phyloP scores from a whole-genome alignment of 2,797 vertebrate genomes.

The Acipenser oxyrinchus region DNA sequence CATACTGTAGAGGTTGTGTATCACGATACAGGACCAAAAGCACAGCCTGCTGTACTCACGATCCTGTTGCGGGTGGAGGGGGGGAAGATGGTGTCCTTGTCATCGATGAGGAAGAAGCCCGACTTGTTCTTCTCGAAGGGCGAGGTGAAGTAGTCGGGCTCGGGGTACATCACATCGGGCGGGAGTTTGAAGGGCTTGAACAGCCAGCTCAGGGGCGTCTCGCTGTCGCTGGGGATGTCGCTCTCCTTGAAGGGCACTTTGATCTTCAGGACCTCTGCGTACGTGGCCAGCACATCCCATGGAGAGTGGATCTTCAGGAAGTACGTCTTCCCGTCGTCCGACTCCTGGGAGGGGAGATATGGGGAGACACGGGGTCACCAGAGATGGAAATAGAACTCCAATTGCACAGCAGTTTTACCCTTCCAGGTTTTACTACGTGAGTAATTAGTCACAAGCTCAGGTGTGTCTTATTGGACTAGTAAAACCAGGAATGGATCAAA shows the following conservation, averaged over 20 bases:
- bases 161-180: slow-evolving; percentile 71
- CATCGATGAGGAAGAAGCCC: slow-evolving; percentile 83
- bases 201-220: slow-evolving; percentile 66
- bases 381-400: too few relatives aligned
- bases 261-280: slow-evolving; percentile 89
- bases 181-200: slow-evolving; percentile 72
- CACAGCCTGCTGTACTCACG: slow-evolving; percentile 56
- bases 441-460: too few relatives aligned
- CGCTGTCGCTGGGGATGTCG: slow-evolving; percentile 58
- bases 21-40: neutral
- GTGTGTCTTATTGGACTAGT: too few relatives aligned
- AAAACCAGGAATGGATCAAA: too few relatives aligned
- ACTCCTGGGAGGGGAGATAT: slow-evolving; percentile 61
- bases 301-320: slow-evolving; percentile 94
- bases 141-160: slow-evolving; percentile 83
- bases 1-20: too few relatives aligned
- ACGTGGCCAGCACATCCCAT: slow-evolving; percentile 87
- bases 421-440: too few relatives aligned
- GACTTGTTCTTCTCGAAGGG: slow-evolving; percentile 80
- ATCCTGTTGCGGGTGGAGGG: slow-evolving; percentile 89
- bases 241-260: slow-evolving; percentile 85
- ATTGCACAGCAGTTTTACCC: too few relatives aligned
- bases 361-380: neutral
- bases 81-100: slow-evolving; percentile 78
- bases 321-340: slow-evolving; percentile 82